Conservation (phyloP, 35 echinoderm and acorn worm species). For the Apostichopus japonicus region DNA sequence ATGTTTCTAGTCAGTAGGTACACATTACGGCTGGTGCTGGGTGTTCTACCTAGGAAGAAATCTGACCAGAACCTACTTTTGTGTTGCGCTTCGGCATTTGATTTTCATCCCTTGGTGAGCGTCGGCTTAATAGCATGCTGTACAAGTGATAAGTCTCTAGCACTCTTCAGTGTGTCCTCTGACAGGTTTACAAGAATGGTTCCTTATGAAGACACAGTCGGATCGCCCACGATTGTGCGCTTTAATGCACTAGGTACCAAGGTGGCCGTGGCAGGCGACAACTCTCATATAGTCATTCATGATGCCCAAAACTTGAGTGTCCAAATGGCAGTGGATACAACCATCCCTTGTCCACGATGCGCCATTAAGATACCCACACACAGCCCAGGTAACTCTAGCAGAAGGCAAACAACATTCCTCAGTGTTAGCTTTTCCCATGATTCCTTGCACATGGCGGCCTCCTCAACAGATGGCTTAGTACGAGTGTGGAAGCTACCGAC, state of each 20-base stretch:
- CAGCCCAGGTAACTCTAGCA: conserved; percentile 37
- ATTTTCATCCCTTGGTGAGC: conserved; percentile 79
- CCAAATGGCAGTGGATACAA: conserved; percentile 64
- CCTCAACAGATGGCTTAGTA: conserved; percentile 75
- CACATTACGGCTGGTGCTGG: conserved; percentile 56
- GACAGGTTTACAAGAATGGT: conserved; percentile 31
- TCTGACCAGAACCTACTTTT: conserved; percentile 47
- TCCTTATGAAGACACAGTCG: conserved; percentile 51
- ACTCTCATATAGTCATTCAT: conserved; percentile 70
- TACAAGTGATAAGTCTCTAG: conserved; percentile 54
- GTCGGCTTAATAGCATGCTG: conserved; percentile 75
- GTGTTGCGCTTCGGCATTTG: conserved; percentile 64
- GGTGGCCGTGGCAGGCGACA: conserved; percentile 72
- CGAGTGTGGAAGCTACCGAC: conserved; percentile 71
- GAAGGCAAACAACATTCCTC: conserved; percentile 54
- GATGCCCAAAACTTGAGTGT: conserved; percentile 44
- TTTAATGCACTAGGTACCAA: conserved; percentile 77
- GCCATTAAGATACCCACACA: conserved; percentile 69
- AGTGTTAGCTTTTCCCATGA: conserved; percentile 78
- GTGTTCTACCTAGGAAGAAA: conserved; percentile 57
- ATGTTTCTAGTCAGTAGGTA: conserved; percentile 79
- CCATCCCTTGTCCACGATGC: conserved; percentile 70
- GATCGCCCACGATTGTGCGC: conserved; percentile 65
- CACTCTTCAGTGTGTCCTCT: conserved; percentile 64
- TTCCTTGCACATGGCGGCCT: conserved; percentile 71